phyloP scores from a whole-genome alignment of 2,113 vertebrate genomes.

The Muntiacus muntjak region DNA sequence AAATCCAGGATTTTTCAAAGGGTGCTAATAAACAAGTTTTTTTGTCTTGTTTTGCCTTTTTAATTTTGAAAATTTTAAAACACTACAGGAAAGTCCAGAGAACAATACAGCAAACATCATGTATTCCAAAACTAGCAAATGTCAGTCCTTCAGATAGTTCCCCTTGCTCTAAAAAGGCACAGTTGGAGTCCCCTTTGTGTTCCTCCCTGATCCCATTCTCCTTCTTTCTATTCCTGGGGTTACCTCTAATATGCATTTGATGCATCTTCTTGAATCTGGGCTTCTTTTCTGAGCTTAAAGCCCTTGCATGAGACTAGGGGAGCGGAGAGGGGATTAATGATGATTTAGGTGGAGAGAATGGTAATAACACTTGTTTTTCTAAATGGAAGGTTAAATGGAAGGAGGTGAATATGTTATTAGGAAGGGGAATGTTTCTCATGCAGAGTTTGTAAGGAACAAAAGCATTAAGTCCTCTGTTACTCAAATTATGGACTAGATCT shows the following conservation, averaged over 20 bases:
- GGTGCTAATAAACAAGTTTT: background rate
- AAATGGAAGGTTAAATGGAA: background rate
- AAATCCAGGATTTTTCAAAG: background rate
- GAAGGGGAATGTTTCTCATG: background rate
- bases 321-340: background rate
- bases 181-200: background rate
- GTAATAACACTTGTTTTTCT: background rate
- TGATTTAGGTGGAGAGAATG: background rate
- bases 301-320: background rate
- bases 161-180: background rate
- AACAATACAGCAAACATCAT: background rate
- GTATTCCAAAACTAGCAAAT: background rate
- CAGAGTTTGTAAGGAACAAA: background rate
- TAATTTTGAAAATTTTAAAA: constrained; percentile 13
- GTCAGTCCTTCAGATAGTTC: background rate
- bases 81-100: background rate
- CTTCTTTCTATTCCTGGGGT: background rate
- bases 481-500: background rate
- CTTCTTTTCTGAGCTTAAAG: background rate
- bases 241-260: background rate
- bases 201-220: background rate
- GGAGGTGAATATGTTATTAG: background rate
- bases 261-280: background rate
- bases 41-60: background rate
- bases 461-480: background rate